A percentile compares a stretch with the other conserved stretches of the same genome.
phyloP scores from a whole-genome alignment of 2,797 vertebrate species.

The Decapterus maruadsi region DNA sequence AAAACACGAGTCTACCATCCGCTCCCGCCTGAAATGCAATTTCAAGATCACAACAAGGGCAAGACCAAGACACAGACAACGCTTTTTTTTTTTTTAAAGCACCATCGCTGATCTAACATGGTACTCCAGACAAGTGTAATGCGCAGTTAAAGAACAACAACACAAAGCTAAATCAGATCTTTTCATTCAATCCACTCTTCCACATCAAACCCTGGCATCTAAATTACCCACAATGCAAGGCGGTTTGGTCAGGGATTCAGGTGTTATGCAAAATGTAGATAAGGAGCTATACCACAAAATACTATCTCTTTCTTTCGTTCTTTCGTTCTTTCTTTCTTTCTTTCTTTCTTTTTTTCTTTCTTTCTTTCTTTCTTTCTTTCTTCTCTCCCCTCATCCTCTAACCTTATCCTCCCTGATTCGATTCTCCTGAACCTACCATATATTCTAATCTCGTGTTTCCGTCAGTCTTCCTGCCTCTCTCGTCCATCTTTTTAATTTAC shows the following conservation, averaged over 20 bases:
- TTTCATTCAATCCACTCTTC: background rate
- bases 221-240: background rate
- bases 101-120: too few species aligned
- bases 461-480: slow-evolving; percentile 32
- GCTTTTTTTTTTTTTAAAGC: too few species aligned
- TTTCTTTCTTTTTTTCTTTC: background rate
- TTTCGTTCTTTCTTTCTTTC: background rate
- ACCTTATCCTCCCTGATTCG: slow-evolving; percentile 17
- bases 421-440: slow-evolving; percentile 32
- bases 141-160: background rate
- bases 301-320: background rate
- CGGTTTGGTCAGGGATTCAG: background rate
- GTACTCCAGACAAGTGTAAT: background rate
- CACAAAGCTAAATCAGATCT: background rate
- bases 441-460: slow-evolving; percentile 39
- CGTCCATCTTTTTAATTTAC: slow-evolving; percentile 54
- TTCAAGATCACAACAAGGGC: background rate
- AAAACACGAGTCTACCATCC: background rate
- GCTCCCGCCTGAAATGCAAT: background rate
- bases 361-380: slow-evolving; percentile 4
- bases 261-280: background rate
- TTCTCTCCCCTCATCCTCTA: background rate
- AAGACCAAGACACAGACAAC: background rate
- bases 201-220: background rate
- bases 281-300: background rate